Evolutionary conservation across 2,888 invertebrate genomes (phyloP).

Genomic region (Acanthosepion esculentum): DNA sequence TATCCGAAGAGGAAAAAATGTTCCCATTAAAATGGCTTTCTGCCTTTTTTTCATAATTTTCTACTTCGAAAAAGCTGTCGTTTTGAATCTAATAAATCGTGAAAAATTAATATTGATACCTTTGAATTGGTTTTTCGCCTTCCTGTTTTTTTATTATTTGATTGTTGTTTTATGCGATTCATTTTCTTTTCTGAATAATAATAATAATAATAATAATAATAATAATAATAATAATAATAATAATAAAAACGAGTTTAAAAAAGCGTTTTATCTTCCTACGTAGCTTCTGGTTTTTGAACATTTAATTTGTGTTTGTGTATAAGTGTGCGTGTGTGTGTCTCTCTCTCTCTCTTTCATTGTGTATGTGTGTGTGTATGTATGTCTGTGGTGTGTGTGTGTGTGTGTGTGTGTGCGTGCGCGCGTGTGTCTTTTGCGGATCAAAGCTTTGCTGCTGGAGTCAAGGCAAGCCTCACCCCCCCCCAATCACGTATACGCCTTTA

Average conservation of each 20-base stretch:
- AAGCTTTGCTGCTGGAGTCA: not conserved
- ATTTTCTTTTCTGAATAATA: not conserved
- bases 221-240: too few species aligned
- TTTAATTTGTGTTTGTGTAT: too few species aligned
- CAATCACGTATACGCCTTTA: not conserved
- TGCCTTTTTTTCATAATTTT: not conserved
- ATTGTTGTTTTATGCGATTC: not conserved
- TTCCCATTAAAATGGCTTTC: not conserved
- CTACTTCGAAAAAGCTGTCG: not conserved
- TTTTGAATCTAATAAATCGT: not conserved
- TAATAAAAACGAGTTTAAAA: not conserved
- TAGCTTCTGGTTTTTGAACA: not conserved
- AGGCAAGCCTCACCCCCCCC: not conserved
- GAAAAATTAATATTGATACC: conserved; percentile 17
- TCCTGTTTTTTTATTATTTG: not conserved
- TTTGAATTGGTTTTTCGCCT: not conserved
- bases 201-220: too few species aligned
- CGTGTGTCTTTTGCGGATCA: not conserved
- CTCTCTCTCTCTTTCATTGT: not conserved
- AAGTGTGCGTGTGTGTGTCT: not conserved
- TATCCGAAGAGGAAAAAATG: not conserved
- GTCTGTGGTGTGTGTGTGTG: too few species aligned
- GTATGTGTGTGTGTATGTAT: not conserved
- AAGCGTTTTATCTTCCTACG: not conserved
- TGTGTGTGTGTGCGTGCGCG: not conserved